These are phyloP conservation scores for Trichogramma pretiosum DNA, from an alignment of 1,140 invertebrate genomes.

Conservation along the genomic window DNA sequence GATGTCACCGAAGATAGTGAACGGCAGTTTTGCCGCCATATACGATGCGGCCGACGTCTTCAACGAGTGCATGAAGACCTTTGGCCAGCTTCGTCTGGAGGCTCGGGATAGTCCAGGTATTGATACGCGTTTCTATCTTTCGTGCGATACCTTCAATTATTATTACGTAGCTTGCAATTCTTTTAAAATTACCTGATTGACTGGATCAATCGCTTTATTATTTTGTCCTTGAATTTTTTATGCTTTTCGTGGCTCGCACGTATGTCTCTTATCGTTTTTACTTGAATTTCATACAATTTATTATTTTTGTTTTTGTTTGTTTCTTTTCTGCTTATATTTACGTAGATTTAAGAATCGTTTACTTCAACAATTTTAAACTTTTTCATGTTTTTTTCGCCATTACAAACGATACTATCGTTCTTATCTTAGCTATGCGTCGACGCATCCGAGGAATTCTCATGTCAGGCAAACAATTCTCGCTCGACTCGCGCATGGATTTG, in stretches of 20 bases:
- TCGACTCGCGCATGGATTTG: conserved; percentile 85
- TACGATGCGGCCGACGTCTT: conserved; percentile 82
- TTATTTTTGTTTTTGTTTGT: too few species aligned
- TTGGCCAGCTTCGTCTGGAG: conserved; percentile 57
- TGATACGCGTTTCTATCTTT: too few species aligned
- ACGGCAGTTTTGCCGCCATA: conserved; percentile 91
- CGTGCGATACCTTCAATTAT: too few species aligned
- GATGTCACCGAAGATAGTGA: conserved; percentile 94
- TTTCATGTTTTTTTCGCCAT: neutral
- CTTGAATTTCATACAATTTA: neutral
- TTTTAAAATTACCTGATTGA: too few species aligned
- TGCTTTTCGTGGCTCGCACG: neutral
- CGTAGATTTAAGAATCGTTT: too few species aligned
- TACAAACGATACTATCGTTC: neutral
- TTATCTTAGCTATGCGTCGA: conserved; percentile 60
- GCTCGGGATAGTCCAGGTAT: conserved; percentile 72
- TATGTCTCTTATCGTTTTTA: neutral
- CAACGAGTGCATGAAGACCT: conserved; percentile 67
- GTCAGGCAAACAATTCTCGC: conserved; percentile 80
- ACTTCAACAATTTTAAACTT: neutral
- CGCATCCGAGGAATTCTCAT: conserved; percentile 78
- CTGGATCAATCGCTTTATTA: too few species aligned
- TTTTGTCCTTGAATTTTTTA: too few species aligned
- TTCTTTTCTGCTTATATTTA: too few species aligned
- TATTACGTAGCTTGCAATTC: too few species aligned